These are phyloP conservation scores for Drosophila subsilvestris DNA, from an alignment of 2,888 invertebrate genomes.

Conservation along the genomic window DNA sequence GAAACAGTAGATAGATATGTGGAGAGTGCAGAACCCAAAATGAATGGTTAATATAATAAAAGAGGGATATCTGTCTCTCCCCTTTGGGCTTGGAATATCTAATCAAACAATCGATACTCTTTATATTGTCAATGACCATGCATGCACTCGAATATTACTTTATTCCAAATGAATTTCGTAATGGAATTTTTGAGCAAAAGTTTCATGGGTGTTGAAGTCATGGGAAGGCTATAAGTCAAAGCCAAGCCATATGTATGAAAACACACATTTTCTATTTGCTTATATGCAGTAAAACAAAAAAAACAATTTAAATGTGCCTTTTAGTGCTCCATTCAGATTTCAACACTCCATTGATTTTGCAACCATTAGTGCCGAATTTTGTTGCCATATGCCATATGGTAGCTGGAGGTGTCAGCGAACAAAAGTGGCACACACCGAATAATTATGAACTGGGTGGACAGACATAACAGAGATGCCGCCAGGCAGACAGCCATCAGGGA, in stretches of 20 bases:
- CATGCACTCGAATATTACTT: neutral
- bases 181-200: neutral
- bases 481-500: conserved; percentile 6
- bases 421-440: conserved; percentile 27
- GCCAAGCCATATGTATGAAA: neutral
- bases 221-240: neutral
- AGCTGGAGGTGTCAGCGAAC: conserved; percentile 10
- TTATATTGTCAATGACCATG: neutral
- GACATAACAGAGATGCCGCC: conserved; percentile 24
- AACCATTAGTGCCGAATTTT: neutral
- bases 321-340: conserved; percentile 7
- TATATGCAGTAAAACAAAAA: neutral
- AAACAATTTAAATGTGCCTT: neutral
- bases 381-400: conserved; percentile 9
- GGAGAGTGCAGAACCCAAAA: conserved; percentile 7
- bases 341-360: neutral
- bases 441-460: conserved; percentile 40
- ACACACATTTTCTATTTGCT: conserved; percentile 4
- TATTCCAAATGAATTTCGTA: neutral
- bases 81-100: neutral
- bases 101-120: neutral
- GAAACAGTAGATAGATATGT: neutral
- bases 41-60: conserved; percentile 20
- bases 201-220: neutral
- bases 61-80: neutral